Evolutionary conservation across 2,888 invertebrate genomes (phyloP).

Genomic region (Stegana nigrithorax): DNA sequence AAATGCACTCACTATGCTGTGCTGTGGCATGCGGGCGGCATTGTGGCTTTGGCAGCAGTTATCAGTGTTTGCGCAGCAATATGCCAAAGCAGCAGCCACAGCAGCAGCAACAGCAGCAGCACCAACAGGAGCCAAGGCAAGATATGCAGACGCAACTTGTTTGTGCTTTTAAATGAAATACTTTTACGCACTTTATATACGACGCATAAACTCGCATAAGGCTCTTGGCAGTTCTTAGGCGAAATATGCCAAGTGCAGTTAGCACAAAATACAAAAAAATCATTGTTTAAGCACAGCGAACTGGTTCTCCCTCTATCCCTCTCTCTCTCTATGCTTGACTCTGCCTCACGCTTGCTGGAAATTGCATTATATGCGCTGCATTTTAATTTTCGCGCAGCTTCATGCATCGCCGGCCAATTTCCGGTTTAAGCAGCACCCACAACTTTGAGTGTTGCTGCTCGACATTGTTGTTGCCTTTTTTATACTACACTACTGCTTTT

Average conservation of each 20-base stretch:
- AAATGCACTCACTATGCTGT: too few relatives aligned
- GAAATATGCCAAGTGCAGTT: not conserved
- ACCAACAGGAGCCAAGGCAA: slow-evolving; percentile 17
- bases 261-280: too few relatives aligned
- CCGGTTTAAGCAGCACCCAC: slow-evolving; percentile 47
- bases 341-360: too few relatives aligned
- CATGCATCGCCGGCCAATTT: slow-evolving; percentile 20
- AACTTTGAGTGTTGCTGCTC: too few relatives aligned
- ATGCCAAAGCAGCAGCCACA: not conserved
- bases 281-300: not conserved
- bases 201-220: slow-evolving; percentile 48
- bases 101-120: slow-evolving; percentile 31
- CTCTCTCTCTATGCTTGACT: slow-evolving; percentile 7
- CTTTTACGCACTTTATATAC: slow-evolving; percentile 49
- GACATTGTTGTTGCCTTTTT: too few relatives aligned
- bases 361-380: too few relatives aligned
- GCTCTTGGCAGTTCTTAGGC: too few relatives aligned
- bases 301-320: not conserved
- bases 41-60: slow-evolving; percentile 28
- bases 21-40: too few relatives aligned
- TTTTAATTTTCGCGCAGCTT: slow-evolving; percentile 40
- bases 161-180: too few relatives aligned
- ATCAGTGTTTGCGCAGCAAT: slow-evolving; percentile 38
- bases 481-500: too few relatives aligned
- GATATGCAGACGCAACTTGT: too few relatives aligned